These are phyloP conservation scores for Myrmophylax atrothorax DNA, from an alignment of 2,113 vertebrate genomes.

Conservation along the genomic window DNA sequence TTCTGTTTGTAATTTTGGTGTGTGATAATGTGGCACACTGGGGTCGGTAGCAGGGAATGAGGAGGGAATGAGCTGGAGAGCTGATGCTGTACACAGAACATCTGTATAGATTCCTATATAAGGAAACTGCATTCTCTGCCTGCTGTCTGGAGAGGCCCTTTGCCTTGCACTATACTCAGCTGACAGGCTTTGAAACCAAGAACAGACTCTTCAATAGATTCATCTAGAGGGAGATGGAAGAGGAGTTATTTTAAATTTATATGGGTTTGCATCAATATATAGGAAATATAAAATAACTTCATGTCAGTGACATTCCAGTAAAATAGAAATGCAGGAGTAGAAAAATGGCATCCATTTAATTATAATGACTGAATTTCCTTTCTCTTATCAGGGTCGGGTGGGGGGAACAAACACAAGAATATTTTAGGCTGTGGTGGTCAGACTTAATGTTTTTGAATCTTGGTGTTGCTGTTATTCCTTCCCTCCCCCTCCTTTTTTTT, in stretches of 20 bases:
- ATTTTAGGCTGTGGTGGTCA: neutral
- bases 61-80: constrained; percentile 18
- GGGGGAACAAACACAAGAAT: neutral
- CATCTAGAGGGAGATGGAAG: neutral
- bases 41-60: neutral
- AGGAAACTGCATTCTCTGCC: neutral
- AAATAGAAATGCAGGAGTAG: neutral
- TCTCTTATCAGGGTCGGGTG: neutral
- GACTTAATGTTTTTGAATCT: neutral
- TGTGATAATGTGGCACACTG: neutral
- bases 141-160: constrained; percentile 28
- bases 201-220: neutral
- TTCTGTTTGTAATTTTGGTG: neutral
- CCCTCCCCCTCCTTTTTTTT: neutral
- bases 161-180: neutral
- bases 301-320: neutral
- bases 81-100: constrained; percentile 9
- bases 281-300: neutral
- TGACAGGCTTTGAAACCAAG: constrained; percentile 21
- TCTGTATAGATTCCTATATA: constrained; percentile 17
- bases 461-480: neutral
- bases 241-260: neutral
- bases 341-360: neutral
- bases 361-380: neutral
- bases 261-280: neutral